These are phyloP conservation scores for Phainopepla nitens DNA, from an alignment of 2,113 vertebrate genomes.

Conservation along the genomic window DNA sequence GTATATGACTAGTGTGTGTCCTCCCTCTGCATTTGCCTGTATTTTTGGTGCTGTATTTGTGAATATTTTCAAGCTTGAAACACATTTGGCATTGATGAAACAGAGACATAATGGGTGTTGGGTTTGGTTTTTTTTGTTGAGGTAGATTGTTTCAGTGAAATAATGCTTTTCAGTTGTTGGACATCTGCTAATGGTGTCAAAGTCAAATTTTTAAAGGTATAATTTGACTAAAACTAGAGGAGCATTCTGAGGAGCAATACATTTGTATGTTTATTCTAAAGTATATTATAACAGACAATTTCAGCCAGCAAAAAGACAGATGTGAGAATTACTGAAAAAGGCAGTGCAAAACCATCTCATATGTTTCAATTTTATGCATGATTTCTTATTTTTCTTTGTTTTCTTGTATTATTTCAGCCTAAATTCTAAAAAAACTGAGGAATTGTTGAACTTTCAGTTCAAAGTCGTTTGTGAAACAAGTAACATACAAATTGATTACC, in stretches of 20 bases:
- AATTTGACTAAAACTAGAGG: not conserved
- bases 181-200: not conserved
- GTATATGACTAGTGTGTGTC: slow-evolving; percentile 58
- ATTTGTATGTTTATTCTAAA: not conserved
- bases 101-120: not conserved
- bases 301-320: not conserved
- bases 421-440: not conserved
- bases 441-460: not conserved
- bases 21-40: slow-evolving; percentile 39
- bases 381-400: not conserved
- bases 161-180: not conserved
- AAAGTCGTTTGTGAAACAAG: not conserved
- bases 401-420: not conserved
- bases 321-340: not conserved
- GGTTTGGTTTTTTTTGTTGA: not conserved
- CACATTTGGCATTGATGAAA: not conserved
- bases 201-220: not conserved
- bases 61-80: slow-evolving; percentile 10
- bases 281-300: not conserved
- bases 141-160: not conserved
- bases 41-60: slow-evolving; percentile 48
- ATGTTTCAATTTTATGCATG: not conserved
- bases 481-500: not conserved
- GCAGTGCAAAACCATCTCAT: fast-evolving
- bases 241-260: not conserved